phyloP scores from a whole-genome alignment of 2,797 vertebrate genomes.

The Acanthornis magna region DNA sequence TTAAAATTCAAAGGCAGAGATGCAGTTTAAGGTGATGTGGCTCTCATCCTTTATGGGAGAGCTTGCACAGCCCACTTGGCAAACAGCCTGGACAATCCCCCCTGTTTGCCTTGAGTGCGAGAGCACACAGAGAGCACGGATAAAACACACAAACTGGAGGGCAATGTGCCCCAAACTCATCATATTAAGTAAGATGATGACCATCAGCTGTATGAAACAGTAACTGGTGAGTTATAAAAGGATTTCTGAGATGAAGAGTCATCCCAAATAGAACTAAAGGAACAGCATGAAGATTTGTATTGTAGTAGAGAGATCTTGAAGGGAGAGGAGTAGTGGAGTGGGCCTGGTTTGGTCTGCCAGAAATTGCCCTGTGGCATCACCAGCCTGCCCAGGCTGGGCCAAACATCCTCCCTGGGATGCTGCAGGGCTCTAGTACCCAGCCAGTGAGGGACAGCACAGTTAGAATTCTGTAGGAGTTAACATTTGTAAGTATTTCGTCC shows the following conservation, averaged over 20 bases:
- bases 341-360: neutral
- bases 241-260: neutral
- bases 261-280: neutral
- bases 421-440: neutral
- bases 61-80: neutral
- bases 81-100: neutral
- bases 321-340: neutral
- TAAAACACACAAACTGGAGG: neutral
- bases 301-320: neutral
- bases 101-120: neutral
- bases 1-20: neutral
- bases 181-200: neutral
- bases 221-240: neutral
- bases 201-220: neutral
- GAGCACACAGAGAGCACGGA: neutral
- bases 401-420: neutral
- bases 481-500: neutral
- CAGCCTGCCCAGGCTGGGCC: neutral
- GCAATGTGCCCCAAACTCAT: neutral
- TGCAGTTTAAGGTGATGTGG: neutral
- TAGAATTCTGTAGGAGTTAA: neutral
- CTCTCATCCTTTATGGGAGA: neutral
- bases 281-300: neutral
- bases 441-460: fast-evolving
- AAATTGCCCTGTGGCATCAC: neutral